A percentile compares a stretch with the other conserved stretches of the same genome.
Conservation (phyloP, 1,140 invertebrate genomes). For the Cydia splendana region DNA sequence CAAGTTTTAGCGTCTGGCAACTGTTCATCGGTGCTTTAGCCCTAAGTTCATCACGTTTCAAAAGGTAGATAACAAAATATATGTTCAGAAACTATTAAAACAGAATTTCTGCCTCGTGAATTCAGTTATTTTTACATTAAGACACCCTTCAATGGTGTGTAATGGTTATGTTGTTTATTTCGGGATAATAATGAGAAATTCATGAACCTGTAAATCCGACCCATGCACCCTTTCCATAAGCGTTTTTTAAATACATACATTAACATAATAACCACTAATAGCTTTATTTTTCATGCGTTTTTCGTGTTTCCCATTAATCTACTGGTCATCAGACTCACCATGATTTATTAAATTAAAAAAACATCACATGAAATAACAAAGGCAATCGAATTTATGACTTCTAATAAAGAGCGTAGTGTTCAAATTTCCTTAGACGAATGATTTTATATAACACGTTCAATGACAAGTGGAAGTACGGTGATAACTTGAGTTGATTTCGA, state of each 20-base stretch:
- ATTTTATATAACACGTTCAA: neutral
- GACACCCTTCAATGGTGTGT: neutral
- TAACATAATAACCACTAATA: neutral
- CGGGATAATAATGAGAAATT: neutral
- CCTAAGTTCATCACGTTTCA: too few relatives aligned
- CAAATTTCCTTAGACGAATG: neutral
- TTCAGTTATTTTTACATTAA: too few relatives aligned
- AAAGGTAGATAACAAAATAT: too few relatives aligned
- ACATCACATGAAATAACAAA: neutral
- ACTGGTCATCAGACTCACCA: neutral
- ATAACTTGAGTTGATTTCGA: conserved; percentile 6
- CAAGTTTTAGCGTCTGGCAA: too few relatives aligned
- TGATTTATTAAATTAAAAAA: conserved; percentile 1
- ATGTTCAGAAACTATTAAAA: too few relatives aligned
- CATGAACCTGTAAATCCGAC: neutral
- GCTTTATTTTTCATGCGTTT: conserved; percentile 8
- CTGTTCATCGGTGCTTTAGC: too few relatives aligned
- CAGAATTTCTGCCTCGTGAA: too few relatives aligned
- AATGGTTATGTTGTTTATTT: neutral
- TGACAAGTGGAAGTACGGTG: neutral
- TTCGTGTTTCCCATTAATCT: neutral
- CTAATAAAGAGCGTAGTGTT: neutral
- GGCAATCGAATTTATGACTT: neutral
- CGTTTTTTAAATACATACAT: neutral
- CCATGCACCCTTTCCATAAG: neutral